Percentiles rank a stretch among this genome's conserved stretches.
These are phyloP conservation scores for Pseudanteris insignis DNA, from an alignment of 2,888 invertebrate genomes.

Conservation along the genomic window DNA sequence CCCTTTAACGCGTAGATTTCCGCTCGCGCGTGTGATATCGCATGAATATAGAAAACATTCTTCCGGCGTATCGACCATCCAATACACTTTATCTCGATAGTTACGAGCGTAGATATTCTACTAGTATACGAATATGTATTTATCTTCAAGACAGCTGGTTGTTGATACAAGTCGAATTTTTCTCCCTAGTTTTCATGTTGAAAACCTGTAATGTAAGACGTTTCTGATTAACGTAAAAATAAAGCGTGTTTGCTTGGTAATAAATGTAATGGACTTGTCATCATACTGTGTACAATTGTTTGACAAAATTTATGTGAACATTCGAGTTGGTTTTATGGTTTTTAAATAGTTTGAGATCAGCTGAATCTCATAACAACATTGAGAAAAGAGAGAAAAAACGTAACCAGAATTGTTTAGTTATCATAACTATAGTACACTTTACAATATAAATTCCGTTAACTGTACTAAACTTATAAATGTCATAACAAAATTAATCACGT, in stretches of 20 bases:
- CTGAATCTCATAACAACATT: no score
- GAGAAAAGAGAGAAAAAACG: no score
- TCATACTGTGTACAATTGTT: no score
- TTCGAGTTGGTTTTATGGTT: no score
- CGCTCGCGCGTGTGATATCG: slow-evolving; percentile 13
- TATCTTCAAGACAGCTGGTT: slow-evolving; percentile 38
- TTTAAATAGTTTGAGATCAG: no score
- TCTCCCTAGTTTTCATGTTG: slow-evolving; percentile 6
- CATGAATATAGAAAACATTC: slow-evolving; percentile 57
- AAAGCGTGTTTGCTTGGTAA: slow-evolving; percentile 6
- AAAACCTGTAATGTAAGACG: slow-evolving; percentile 13
- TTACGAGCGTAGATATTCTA: slow-evolving; percentile 12
- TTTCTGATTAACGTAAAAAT: slow-evolving; percentile 1
- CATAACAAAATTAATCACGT: no score
- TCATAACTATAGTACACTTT: no score
- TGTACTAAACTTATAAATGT: no score
- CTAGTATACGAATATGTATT: slow-evolving; percentile 32
- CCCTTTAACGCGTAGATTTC: slow-evolving; percentile 9
- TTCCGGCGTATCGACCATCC: slow-evolving; percentile 27
- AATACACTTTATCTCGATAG: slow-evolving; percentile 38
- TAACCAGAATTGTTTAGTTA: no score
- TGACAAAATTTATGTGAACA: no score
- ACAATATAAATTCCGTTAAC: no score
- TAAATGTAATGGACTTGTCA: slow-evolving; percentile 9
- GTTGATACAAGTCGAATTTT: slow-evolving; percentile 28